Conservation (phyloP, 2,888 invertebrate species). For the Cheilosia variabilis region DNA sequence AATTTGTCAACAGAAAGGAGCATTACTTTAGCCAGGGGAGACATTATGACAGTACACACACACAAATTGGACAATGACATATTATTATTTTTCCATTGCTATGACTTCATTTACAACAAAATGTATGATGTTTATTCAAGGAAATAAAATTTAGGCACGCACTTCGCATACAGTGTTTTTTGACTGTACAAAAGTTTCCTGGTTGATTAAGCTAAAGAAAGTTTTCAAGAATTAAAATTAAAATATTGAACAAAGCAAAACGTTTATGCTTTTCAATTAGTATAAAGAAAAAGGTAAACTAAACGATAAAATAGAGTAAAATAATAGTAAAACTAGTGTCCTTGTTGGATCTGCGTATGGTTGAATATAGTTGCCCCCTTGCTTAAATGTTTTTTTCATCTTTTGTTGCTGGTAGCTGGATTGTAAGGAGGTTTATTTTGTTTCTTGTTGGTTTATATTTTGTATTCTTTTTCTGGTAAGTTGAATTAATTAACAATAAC, state of each 20-base stretch:
- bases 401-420: constrained; percentile 14
- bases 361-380: constrained; percentile 57
- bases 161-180: constrained; percentile 26
- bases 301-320: constrained; percentile 47
- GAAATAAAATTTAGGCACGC: constrained; percentile 30
- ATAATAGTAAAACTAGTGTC: constrained; percentile 69
- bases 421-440: constrained; percentile 42
- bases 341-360: constrained; percentile 72
- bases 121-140: constrained; percentile 15
- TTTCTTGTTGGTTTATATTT: constrained; percentile 29
- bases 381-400: constrained; percentile 7
- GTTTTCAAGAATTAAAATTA: constrained; percentile 38
- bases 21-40: neutral
- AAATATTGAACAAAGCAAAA: constrained; percentile 51
- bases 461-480: constrained; percentile 27
- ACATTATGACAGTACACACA: neutral
- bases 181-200: constrained; percentile 12
- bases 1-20: constrained; percentile 15
- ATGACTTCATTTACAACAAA: constrained; percentile 26
- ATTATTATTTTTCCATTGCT: neutral
- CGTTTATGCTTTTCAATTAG: constrained; percentile 18
- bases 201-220: constrained; percentile 41
- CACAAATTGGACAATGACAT: neutral
- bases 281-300: constrained; percentile 17
- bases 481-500: constrained; percentile 83